A percentile compares a stretch with the other conserved stretches of the same genome.
These are phyloP conservation scores for Theocolax elegans DNA, from an alignment of 1,140 invertebrate genomes.

Conservation along the genomic window DNA sequence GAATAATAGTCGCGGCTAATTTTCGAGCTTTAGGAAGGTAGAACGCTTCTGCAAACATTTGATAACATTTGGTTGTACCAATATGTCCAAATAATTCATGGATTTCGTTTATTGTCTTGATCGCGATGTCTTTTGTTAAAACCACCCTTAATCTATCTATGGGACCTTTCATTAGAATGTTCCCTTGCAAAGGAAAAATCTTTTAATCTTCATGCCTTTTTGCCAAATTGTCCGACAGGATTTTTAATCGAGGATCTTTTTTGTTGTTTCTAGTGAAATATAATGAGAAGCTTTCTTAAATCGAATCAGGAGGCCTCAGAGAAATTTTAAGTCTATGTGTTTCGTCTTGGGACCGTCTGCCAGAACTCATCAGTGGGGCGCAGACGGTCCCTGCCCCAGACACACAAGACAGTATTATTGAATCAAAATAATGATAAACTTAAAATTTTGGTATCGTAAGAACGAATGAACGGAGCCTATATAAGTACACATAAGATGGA, in stretches of 20 bases:
- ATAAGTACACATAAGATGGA: too few relatives aligned
- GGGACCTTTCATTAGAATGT: not conserved
- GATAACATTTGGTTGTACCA: not conserved
- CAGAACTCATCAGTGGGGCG: too few relatives aligned
- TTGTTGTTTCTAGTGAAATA: not conserved
- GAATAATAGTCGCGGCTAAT: not conserved
- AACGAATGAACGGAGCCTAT: too few relatives aligned
- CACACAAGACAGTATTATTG: too few relatives aligned
- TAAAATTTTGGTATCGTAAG: too few relatives aligned
- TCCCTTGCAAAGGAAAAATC: not conserved
- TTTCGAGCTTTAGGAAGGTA: not conserved
- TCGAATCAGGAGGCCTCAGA: not conserved
- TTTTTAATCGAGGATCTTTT: not conserved
- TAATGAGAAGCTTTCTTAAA: too few relatives aligned
- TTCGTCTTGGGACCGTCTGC: too few relatives aligned
- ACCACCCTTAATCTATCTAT: not conserved
- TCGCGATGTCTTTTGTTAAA: too few relatives aligned
- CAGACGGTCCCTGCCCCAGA: too few relatives aligned
- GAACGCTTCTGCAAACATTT: not conserved
- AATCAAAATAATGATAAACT: too few relatives aligned
- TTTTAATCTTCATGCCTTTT: not conserved
- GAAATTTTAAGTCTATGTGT: too few relatives aligned
- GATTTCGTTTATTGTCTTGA: too few relatives aligned
- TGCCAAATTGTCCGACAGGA: not conserved
- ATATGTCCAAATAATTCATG: slow-evolving; percentile 7